Evolutionary conservation across 2,888 invertebrate genomes (phyloP), one percentile per base, ranked within the genome.

Genomic region (Micoletzkya japonica): DNA sequence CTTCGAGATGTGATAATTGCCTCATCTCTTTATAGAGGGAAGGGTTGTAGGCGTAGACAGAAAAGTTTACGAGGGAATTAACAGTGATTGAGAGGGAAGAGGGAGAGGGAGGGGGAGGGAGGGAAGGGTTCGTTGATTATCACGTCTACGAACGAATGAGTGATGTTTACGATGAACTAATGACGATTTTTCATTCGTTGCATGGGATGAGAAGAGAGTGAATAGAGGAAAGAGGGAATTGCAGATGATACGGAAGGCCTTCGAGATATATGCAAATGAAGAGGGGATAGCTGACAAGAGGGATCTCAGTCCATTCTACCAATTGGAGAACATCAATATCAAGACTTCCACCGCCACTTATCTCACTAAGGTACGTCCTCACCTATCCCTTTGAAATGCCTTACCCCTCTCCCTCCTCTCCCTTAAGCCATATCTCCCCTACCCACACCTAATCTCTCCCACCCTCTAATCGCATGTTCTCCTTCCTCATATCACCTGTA

Each of bases 281-380:
- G 69, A 76, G n/a, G 71, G 74, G 39, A 77, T 84, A 63, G 72
- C 69, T 63, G 78, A 81, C 54, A 72, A 28, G 37, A 73, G 74
- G 32, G 80, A 82, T 71, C 73, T 84, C 70, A 76, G 80, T 24
- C 81, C 82, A 30, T 85, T 85, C 73, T 85, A 84, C 66, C 75
- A 82, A 60, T 74, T 84, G 20, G 82, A 81, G 64, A 79, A 78
- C 54, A 72, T 76, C 32, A 75, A 76, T 28, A 52, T 78, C 17
- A 73, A 74, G 39, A 76, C 81, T n/a, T 77, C 77, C 10, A 82
- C 82, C 1, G 79, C 82, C 34, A 80, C 83, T 6, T 84, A 80
- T 74, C 70, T 84, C 26, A 81, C 83, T 10, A 80, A 78, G 76
- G 83, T 83, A 59, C 30, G 61, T 58, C 57, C 37, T 17, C 36